Evolutionary conservation across 2,888 invertebrate species (phyloP).

Genomic region (Eubasilissa splendida): DNA sequence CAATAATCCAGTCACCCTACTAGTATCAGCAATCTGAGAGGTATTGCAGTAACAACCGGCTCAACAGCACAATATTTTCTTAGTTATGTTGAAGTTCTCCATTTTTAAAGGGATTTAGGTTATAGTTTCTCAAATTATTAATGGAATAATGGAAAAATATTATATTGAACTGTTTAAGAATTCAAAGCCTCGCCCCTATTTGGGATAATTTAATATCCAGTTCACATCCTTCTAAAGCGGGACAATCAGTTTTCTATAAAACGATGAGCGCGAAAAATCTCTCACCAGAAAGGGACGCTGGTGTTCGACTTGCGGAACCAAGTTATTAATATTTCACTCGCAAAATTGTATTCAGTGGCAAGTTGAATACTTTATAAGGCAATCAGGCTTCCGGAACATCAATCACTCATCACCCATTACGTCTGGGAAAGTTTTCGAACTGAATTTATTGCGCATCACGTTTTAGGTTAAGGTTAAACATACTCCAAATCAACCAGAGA

Average conservation of each 20-base stretch:
- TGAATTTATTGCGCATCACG: not conserved
- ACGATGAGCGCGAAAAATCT: not conserved
- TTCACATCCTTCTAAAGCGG: not conserved
- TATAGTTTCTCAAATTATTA: too few relatives aligned
- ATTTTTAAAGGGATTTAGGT: too few relatives aligned
- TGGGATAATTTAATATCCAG: not conserved
- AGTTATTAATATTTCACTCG: not conserved
- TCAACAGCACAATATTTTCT: too few relatives aligned
- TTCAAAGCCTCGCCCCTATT: not conserved
- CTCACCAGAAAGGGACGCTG: not conserved
- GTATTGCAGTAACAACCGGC: too few relatives aligned
- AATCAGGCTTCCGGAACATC: not conserved
- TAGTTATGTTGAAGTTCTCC: too few relatives aligned
- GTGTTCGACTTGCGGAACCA: not conserved
- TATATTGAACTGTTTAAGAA: too few relatives aligned
- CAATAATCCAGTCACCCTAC: too few relatives aligned
- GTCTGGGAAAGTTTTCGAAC: not conserved
- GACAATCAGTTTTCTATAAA: slow-evolving; percentile 1
- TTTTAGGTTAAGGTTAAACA: too few relatives aligned
- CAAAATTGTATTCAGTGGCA: not conserved
- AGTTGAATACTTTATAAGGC: slow-evolving; percentile 27
- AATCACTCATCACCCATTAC: slow-evolving; percentile 22
- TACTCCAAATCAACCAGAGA: too few relatives aligned
- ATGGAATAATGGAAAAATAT: too few relatives aligned
- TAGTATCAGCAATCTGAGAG: too few relatives aligned